These are phyloP conservation scores for Cyrtodaria siliqua DNA, from an alignment of 2,888 invertebrate species.

Conservation along the genomic window DNA sequence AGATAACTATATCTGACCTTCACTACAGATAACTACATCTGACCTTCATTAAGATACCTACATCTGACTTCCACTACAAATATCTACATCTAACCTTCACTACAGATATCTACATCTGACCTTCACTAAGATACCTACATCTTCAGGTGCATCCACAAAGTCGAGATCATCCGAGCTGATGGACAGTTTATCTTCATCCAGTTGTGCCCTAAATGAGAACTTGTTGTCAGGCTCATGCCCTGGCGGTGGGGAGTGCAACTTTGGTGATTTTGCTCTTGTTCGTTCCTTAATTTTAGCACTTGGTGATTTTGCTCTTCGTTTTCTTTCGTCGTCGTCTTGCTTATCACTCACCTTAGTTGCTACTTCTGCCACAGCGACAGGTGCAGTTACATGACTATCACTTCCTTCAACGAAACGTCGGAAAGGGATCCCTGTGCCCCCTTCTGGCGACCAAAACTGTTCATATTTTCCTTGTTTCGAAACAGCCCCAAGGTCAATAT, in stretches of 20 bases:
- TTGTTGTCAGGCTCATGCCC: constrained; percentile 57
- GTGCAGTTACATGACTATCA: constrained; percentile 65
- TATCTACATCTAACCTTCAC: too few species aligned
- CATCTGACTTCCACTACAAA: too few species aligned
- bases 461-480: constrained; percentile 50
- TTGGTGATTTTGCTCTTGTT: constrained; percentile 79
- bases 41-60: too few species aligned
- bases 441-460: constrained; percentile 46
- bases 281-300: constrained; percentile 83
- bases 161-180: constrained; percentile 62
- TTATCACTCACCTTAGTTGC: constrained; percentile 67
- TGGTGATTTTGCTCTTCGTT: constrained; percentile 80
- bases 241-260: constrained; percentile 80
- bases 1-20: too few species aligned
- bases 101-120: too few species aligned
- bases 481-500: constrained; percentile 23
- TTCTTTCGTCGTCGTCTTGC: constrained; percentile 76
- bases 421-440: constrained; percentile 49
- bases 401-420: constrained; percentile 79
- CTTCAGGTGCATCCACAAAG: constrained; percentile 39
- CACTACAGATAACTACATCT: too few species aligned
- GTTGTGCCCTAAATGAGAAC: constrained; percentile 36
- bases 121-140: constrained; percentile 52
- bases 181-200: constrained; percentile 52
- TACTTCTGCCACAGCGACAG: constrained; percentile 44